Conservation (phyloP, 2,797 vertebrate genomes). For the Gephyroberyx darwinii region DNA sequence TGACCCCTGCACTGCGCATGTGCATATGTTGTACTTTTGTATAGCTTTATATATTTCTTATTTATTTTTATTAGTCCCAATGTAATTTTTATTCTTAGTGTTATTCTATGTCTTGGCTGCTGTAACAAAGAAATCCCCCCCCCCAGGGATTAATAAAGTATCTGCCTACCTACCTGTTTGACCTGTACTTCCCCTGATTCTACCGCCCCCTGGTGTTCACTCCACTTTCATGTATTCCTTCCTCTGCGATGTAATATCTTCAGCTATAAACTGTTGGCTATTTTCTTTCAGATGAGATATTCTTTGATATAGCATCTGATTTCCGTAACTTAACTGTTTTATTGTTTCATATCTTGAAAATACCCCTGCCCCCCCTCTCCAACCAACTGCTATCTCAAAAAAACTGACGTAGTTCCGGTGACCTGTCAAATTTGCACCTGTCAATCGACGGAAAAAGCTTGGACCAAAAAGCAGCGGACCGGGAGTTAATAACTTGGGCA, state of each 20-base stretch:
- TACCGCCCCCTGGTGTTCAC: constrained; percentile 44
- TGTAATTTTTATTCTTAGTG: too few species aligned
- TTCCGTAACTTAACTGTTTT: neutral
- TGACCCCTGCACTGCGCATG: neutral
- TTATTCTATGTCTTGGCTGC: too few species aligned
- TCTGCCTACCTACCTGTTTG: neutral
- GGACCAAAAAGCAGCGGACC: constrained; percentile 41
- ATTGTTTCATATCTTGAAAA: neutral
- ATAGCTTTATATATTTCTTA: too few species aligned
- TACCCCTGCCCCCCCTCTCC: neutral
- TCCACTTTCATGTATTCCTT: neutral
- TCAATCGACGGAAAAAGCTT: constrained; percentile 44
- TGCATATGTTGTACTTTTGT: too few species aligned
- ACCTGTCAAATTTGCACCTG: constrained; percentile 65
- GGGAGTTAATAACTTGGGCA: constrained; percentile 1
- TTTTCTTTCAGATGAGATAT: neutral
- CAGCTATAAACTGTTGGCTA: neutral
- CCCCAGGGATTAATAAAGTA: too few species aligned
- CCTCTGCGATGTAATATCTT: neutral
- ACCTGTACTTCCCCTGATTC: neutral
- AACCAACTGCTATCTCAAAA: neutral
- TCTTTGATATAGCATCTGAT: neutral
- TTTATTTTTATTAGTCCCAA: too few species aligned
- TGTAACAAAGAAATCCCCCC: too few species aligned
- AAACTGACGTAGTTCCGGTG: constrained; percentile 74